phyloP scores from a whole-genome alignment of 2,797 vertebrate species.

The Argya squamiceps region DNA sequence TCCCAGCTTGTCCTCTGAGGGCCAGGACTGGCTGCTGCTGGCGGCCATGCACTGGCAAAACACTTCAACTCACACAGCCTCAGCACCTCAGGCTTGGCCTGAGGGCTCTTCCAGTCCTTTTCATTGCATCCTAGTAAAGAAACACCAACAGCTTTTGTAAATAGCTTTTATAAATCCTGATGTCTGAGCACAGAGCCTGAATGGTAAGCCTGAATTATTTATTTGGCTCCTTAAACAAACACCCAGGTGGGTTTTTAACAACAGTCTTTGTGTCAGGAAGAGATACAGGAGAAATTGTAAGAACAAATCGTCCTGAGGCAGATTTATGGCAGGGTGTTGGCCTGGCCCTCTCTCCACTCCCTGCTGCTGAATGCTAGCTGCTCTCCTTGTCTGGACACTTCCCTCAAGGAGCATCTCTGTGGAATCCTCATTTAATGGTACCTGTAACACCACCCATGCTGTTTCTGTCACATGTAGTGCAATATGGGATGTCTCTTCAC shows the following conservation, averaged over 20 bases:
- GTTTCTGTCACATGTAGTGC: fast-evolving
- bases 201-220: background rate
- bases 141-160: background rate
- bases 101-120: background rate
- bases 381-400: background rate
- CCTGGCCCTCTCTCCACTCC: background rate
- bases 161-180: background rate
- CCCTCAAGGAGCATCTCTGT: background rate
- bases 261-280: background rate
- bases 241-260: background rate
- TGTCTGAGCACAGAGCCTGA: background rate
- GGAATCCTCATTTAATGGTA: background rate
- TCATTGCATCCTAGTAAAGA: background rate
- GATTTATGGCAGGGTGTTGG: background rate
- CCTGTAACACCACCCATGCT: fast-evolving
- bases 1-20: fast-evolving
- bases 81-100: background rate
- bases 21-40: background rate
- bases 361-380: background rate
- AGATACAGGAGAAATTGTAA: background rate
- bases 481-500: background rate
- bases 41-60: fast-evolving
- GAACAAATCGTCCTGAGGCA: background rate
- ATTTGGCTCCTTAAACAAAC: background rate
- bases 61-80: fast-evolving